Evolutionary conservation across 2,888 invertebrate genomes (phyloP), one percentile per base, ranked within the genome.

Genomic region (Oxystoma pomonae): DNA sequence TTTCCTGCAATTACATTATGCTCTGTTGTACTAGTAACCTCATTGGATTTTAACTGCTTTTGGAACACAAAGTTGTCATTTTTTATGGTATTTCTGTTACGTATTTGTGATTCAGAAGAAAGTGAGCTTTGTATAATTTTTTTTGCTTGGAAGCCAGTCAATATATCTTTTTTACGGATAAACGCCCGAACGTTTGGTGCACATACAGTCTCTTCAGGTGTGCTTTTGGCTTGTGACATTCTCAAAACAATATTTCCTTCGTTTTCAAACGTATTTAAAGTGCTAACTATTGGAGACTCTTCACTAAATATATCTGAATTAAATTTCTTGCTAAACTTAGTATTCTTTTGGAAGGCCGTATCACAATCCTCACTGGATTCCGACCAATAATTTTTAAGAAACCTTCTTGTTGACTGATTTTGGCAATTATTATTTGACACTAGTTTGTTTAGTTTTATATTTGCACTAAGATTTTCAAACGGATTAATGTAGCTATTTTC

Each of bases 211-310:
- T 16, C 20, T n/a, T 58, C 58, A 19, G 50, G 58, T 12, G 50
- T 58, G 18, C 35, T 58, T 18, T n/a, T n/a, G 18, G 9, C 50
- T 18, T 18, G 58, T 2, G 50, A 49, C 7, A 58, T 18, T 18
- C 17, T 22, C 18, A 49, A 19, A 49, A 58, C 20, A 50, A 58
- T 58, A 1, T 9, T 19, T 5, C 18, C 16, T 58, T 49, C 58
- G 49, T 58, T 58, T 21, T 57, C 57, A 35, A 57, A 57, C 2
- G 7, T 16, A n/a, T 57, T 57, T 1, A 49, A 16, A 35, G 49
- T 17, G 12, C n/a, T 3, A 49, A 49, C 58, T n/a, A 58, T 1
- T 12, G 58, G 58, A 19, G 58, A 58, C 49, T 35, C 12, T 7
- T 7, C 12, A 35, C 35, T 35, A n/a, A n/a, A n/a, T n/a, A n/a